Evolutionary conservation across 2,797 vertebrate species (phyloP).

Genomic region (Anniella stebbinsi): DNA sequence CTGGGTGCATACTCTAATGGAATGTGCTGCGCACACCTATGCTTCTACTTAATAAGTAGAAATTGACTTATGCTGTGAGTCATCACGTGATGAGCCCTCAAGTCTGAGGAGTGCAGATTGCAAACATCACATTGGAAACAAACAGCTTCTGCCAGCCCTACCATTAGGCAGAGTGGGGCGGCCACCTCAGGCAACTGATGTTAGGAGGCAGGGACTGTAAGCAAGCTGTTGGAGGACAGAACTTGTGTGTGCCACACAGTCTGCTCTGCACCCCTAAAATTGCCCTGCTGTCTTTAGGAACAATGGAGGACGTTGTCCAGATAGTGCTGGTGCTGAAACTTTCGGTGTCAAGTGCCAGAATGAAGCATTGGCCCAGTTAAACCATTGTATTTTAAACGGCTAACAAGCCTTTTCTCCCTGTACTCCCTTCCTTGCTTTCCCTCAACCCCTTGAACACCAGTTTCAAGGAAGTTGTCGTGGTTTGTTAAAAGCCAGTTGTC

Average conservation of each 20-base stretch:
- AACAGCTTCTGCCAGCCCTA: not conserved
- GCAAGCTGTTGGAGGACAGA: not conserved
- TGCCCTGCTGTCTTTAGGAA: not conserved
- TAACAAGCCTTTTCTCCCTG: not conserved
- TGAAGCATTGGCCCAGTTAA: not conserved
- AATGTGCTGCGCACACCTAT: too few species aligned
- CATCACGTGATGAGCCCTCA: not conserved
- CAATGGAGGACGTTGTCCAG: too few species aligned
- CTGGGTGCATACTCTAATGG: too few species aligned
- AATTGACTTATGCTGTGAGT: too few species aligned
- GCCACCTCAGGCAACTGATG: not conserved
- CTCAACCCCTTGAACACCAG: not conserved
- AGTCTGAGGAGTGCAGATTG: not conserved
- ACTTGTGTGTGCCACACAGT: not conserved
- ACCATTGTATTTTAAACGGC: not conserved
- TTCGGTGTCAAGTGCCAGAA: not conserved
- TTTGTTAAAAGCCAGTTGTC: not conserved
- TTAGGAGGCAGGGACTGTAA: not conserved
- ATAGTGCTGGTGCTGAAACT: not conserved
- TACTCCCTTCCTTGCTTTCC: not conserved
- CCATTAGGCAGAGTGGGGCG: not conserved
- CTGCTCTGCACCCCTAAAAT: too few species aligned
- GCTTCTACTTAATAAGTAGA: too few species aligned
- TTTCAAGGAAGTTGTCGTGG: not conserved
- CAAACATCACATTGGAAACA: not conserved